phyloP scores from a whole-genome alignment of 2,888 invertebrate species.

The Hydroisotoma schaefferi region DNA sequence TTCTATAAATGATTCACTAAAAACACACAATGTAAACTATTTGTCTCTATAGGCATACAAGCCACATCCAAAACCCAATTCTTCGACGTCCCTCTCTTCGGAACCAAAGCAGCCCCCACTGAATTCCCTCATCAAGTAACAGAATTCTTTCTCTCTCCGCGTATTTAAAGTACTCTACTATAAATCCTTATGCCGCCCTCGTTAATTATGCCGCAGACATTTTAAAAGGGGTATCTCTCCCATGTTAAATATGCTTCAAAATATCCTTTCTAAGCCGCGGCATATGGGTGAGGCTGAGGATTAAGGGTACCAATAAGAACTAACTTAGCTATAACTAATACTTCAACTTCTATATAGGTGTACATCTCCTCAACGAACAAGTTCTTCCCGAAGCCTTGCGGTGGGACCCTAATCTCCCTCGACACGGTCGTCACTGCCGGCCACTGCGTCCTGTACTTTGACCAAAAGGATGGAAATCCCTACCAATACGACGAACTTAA shows the following conservation, averaged over 20 bases:
- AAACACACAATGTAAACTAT: too few species aligned
- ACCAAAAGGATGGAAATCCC: not conserved
- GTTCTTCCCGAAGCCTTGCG: not conserved
- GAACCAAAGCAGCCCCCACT: not conserved
- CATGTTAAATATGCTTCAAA: too few species aligned
- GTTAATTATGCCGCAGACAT: too few species aligned
- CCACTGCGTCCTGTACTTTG: slow-evolving; percentile 9
- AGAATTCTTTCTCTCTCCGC: not conserved
- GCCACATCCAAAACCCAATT: not conserved
- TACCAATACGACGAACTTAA: not conserved
- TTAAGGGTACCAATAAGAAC: too few species aligned
- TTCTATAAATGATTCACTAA: too few species aligned
- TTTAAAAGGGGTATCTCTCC: too few species aligned
- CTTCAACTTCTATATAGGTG: not conserved
- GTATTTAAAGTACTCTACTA: too few species aligned
- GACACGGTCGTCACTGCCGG: slow-evolving; percentile 1
- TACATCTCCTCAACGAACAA: not conserved
- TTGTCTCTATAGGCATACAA: not conserved
- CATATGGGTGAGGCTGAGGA: too few species aligned
- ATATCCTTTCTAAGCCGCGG: too few species aligned
- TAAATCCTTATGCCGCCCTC: too few species aligned
- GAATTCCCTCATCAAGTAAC: not conserved
- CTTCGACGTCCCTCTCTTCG: not conserved
- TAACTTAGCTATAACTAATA: too few species aligned
- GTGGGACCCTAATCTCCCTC: slow-evolving; percentile 9